phyloP scores from a whole-genome alignment of 2,888 invertebrate genomes.

The Ellobium chinense region DNA sequence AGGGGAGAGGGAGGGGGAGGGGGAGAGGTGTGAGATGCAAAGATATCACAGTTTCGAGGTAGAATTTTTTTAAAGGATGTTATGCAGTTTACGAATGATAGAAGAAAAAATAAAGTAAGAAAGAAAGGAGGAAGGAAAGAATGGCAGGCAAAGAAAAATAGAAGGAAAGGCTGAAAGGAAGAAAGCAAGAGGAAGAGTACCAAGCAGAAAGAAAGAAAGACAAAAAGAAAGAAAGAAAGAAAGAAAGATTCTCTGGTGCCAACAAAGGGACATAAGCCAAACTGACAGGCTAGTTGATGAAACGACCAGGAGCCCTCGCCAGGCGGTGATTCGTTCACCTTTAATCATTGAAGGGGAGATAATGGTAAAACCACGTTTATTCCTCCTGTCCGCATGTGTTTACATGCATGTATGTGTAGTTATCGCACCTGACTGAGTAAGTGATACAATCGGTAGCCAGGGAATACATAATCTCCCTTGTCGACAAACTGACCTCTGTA shows the following conservation, averaged over 20 bases:
- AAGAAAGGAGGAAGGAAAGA: background rate
- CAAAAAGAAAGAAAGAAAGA: background rate
- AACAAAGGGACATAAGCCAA: too few species aligned
- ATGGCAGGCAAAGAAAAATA: background rate
- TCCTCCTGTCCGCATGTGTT: background rate
- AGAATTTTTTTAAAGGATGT: too few species aligned
- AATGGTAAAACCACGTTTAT: background rate
- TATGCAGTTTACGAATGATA: too few species aligned
- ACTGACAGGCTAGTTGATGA: background rate
- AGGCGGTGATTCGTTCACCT: constrained; percentile 2
- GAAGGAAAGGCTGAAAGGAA: background rate
- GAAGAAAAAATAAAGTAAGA: too few species aligned
- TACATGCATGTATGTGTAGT: background rate
- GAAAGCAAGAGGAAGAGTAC: background rate
- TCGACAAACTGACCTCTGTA: background rate
- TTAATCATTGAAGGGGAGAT: constrained; percentile 6
- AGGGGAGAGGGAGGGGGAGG: too few species aligned
- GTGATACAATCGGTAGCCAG: background rate
- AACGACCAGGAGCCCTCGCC: background rate
- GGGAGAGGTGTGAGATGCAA: too few species aligned
- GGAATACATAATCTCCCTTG: background rate
- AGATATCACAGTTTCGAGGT: too few species aligned
- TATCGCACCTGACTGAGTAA: background rate
- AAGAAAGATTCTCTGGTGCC: too few species aligned
- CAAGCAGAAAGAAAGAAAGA: background rate